Evolutionary conservation across 2,113 vertebrate species (phyloP).

Genomic region (Sinocyclocheilus anshuiensis): DNA sequence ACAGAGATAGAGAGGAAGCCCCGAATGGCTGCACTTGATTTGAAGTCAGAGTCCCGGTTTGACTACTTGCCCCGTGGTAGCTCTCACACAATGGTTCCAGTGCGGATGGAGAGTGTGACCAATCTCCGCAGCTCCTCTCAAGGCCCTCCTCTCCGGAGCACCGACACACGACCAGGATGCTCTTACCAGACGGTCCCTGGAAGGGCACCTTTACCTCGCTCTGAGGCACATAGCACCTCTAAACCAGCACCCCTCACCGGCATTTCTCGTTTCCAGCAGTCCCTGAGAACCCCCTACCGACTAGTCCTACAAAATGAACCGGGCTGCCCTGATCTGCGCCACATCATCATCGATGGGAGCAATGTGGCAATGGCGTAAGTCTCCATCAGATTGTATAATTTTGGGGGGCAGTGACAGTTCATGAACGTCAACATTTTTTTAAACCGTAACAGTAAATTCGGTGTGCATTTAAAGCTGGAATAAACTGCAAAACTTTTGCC

Average conservation of each 20-base stretch:
- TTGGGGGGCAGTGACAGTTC: background rate
- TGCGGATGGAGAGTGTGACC: constrained; percentile 76
- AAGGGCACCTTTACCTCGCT: constrained; percentile 53
- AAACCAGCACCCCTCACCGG: constrained; percentile 82
- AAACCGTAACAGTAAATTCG: background rate
- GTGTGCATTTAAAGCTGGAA: background rate
- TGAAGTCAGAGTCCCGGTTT: constrained; percentile 67
- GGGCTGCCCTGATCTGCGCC: constrained; percentile 80
- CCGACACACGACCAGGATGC: constrained; percentile 65
- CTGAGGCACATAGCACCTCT: constrained; percentile 58
- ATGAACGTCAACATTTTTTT: background rate
- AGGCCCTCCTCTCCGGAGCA: constrained; percentile 59
- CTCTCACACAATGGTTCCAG: constrained; percentile 67
- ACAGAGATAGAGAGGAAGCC: constrained; percentile 56
- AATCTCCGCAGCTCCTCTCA: constrained; percentile 75
- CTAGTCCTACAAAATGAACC: constrained; percentile 89
- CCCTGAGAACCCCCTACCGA: constrained; percentile 84
- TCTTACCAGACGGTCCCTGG: constrained; percentile 70
- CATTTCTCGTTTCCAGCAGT: constrained; percentile 87
- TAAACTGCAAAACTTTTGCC: background rate
- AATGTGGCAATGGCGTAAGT: constrained; percentile 98
- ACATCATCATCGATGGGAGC: constrained; percentile 95
- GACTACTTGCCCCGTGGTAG: constrained; percentile 83
- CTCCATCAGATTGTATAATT: background rate
- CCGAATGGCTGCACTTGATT: constrained; percentile 58